A percentile compares a stretch with the other conserved stretches of the same genome.
Conservation (phyloP, 2,888 invertebrate species). For the Nomada lathburiana region DNA sequence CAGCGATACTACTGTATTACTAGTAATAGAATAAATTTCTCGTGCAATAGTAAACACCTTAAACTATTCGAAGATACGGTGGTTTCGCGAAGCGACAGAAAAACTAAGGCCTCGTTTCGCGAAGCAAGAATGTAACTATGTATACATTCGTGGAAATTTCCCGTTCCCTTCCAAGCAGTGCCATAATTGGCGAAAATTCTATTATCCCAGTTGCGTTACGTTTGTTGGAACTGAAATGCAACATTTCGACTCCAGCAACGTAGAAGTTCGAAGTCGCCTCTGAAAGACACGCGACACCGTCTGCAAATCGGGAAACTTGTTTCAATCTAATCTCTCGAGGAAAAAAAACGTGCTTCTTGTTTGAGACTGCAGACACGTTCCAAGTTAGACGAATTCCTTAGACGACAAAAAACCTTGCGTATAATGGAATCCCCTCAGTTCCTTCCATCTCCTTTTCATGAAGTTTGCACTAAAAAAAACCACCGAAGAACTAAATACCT, state of each 20-base stretch:
- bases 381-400: constrained; percentile 20
- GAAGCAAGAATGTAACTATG: constrained; percentile 23
- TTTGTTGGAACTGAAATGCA: constrained; percentile 30
- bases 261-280: constrained; percentile 3
- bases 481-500: background rate
- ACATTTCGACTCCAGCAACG: background rate
- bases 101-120: constrained; percentile 34
- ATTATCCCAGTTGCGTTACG: constrained; percentile 16
- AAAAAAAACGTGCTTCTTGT: constrained; percentile 5
- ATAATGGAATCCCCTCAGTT: constrained; percentile 7
- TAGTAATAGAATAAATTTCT: background rate
- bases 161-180: constrained; percentile 35
- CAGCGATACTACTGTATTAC: background rate
- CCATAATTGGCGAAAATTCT: constrained; percentile 38
- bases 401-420: constrained; percentile 5
- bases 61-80: background rate
- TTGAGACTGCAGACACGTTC: background rate
- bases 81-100: constrained; percentile 7
- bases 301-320: constrained; percentile 23
- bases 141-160: constrained; percentile 37
- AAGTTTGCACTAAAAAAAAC: background rate
- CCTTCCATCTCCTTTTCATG: constrained; percentile 5
- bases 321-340: constrained; percentile 22
- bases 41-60: too few relatives aligned
- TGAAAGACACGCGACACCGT: constrained; percentile 14